Percentiles rank a stretch among this genome's conserved stretches.
Evolutionary conservation across 2,888 invertebrate genomes (phyloP).

Genomic region (Criorhina ranunculi): DNA sequence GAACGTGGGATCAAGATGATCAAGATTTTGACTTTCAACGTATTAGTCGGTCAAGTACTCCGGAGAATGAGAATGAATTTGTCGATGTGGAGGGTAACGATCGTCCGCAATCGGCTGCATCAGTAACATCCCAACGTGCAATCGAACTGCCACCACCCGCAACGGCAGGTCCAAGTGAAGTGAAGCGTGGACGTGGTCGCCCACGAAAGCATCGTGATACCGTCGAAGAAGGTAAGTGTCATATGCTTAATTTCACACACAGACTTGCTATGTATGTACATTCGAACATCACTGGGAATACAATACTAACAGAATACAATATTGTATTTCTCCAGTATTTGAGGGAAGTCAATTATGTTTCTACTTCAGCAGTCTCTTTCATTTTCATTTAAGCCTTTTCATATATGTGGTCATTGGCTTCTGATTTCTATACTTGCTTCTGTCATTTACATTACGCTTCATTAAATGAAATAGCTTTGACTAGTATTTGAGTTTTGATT

Average conservation of each 20-base stretch:
- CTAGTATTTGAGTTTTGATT: neutral
- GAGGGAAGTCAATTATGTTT: neutral
- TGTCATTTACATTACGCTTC: conserved; percentile 39
- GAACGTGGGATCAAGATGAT: conserved; percentile 89
- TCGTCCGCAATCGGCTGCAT: conserved; percentile 81
- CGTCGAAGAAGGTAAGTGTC: conserved; percentile 83
- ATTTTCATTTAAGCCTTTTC: conserved; percentile 28
- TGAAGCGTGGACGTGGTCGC: conserved; percentile 84
- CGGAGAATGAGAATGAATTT: conserved; percentile 88
- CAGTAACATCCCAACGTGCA: conserved; percentile 78
- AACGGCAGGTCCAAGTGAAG: conserved; percentile 80
- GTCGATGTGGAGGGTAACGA: conserved; percentile 88
- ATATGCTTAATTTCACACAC: neutral
- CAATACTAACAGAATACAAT: conserved; percentile 56
- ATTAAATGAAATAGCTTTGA: conserved; percentile 6
- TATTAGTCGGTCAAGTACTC: conserved; percentile 87
- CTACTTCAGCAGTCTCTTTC: conserved; percentile 23
- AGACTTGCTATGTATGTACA: conserved; percentile 46
- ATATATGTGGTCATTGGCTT: conserved; percentile 25
- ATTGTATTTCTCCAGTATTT: conserved; percentile 9
- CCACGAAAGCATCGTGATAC: conserved; percentile 84
- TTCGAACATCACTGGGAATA: conserved; percentile 56
- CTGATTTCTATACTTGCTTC: conserved; percentile 24
- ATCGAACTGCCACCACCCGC: conserved; percentile 78
- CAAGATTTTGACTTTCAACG: conserved; percentile 82